Conservation (phyloP, 1,140 invertebrate species). For the Octopus bimaculoides region DNA sequence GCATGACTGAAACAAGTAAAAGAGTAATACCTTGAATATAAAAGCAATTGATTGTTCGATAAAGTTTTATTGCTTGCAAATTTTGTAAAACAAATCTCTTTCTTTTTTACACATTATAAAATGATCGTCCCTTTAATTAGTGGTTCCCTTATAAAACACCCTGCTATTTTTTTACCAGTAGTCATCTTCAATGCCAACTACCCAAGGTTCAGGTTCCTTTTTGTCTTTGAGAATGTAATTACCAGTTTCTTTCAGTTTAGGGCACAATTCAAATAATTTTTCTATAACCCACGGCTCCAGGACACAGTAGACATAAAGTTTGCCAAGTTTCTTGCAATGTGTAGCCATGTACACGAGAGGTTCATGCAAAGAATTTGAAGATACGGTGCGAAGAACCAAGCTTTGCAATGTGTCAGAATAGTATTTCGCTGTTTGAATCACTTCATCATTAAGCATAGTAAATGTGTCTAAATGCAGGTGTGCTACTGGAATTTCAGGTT, state of each 20-base stretch:
- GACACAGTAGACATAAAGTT: constrained; percentile 44
- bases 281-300: constrained; percentile 35
- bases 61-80: no score
- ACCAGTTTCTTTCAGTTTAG: constrained; percentile 33
- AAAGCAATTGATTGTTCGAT: no score
- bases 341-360: constrained; percentile 35
- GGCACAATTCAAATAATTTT: constrained; percentile 32
- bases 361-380: constrained; percentile 31
- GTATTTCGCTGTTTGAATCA: constrained; percentile 32
- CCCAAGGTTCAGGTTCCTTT: constrained; percentile 42
- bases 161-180: constrained; percentile 14
- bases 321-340: constrained; percentile 27
- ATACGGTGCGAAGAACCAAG: constrained; percentile 38
- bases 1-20: no score
- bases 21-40: no score
- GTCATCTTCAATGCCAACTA: constrained; percentile 34
- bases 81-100: no score
- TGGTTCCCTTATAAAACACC: neutral
- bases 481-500: constrained; percentile 44
- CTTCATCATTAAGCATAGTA: constrained; percentile 41
- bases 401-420: constrained; percentile 41
- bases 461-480: constrained; percentile 44
- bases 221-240: constrained; percentile 42
- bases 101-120: no score
- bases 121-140: no score